A percentile compares a stretch with the other conserved stretches of the same genome.
These are phyloP conservation scores for Brachirus orientalis DNA, from an alignment of 2,113 vertebrate genomes.

Conservation along the genomic window DNA sequence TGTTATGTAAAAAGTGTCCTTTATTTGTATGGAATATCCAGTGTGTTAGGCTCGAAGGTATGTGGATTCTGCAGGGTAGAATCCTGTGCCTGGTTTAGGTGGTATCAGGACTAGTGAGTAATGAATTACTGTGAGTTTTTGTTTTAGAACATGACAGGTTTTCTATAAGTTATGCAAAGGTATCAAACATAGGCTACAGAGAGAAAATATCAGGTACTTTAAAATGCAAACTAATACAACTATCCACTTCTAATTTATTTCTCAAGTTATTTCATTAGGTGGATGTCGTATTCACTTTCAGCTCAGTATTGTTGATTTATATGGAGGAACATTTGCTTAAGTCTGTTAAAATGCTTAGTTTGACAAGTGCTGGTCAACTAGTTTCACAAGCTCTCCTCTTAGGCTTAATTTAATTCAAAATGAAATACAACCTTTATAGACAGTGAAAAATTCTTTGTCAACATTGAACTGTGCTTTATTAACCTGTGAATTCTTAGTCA, in stretches of 20 bases:
- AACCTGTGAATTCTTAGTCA: constrained; percentile 66
- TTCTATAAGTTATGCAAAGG: constrained; percentile 80
- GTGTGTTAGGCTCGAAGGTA: constrained; percentile 72
- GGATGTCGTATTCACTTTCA: constrained; percentile 58
- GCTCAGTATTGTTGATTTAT: constrained; percentile 64
- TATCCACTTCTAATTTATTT: constrained; percentile 83
- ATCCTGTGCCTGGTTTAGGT: constrained; percentile 73
- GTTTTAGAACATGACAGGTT: constrained; percentile 73
- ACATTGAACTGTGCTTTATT: constrained; percentile 69
- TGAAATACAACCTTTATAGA: constrained; percentile 69
- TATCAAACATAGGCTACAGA: constrained; percentile 75
- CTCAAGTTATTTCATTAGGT: constrained; percentile 66
- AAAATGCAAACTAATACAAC: constrained; percentile 73
- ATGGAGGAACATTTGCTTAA: constrained; percentile 46
- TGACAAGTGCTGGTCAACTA: constrained; percentile 63
- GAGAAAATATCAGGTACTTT: constrained; percentile 84
- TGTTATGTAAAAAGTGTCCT: constrained; percentile 84
- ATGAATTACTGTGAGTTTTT: constrained; percentile 83
- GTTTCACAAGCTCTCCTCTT: constrained; percentile 69
- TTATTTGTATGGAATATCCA: constrained; percentile 79
- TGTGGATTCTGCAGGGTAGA: constrained; percentile 86
- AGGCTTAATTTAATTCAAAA: constrained; percentile 82
- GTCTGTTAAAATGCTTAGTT: constrained; percentile 65
- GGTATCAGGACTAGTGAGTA: constrained; percentile 76
- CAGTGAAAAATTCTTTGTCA: constrained; percentile 50